phyloP scores from a whole-genome alignment of 2,113 vertebrate genomes.

The Catharus fuscescens region DNA sequence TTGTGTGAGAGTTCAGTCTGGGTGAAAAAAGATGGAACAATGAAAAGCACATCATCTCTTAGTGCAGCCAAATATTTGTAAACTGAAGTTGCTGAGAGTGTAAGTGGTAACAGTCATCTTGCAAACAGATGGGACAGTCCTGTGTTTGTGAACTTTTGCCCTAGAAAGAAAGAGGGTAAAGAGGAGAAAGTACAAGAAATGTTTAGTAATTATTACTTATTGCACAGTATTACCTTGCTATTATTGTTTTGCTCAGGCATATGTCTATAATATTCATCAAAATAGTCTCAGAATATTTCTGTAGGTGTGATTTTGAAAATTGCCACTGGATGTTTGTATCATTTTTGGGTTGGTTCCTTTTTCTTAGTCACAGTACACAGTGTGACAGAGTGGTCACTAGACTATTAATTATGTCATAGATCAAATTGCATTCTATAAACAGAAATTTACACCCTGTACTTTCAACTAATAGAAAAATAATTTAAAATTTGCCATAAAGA shows the following conservation, averaged over 20 bases:
- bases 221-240: neutral
- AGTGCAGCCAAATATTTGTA: conserved; percentile 15
- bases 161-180: neutral
- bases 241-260: neutral
- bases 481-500: neutral
- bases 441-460: neutral
- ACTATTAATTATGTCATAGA: neutral
- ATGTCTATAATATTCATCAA: neutral
- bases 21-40: neutral
- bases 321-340: neutral
- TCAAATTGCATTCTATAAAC: neutral
- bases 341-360: neutral
- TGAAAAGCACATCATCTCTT: conserved; percentile 4
- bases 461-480: neutral
- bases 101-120: conserved; percentile 38
- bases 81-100: conserved; percentile 21
- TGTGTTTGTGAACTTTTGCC: conserved; percentile 50
- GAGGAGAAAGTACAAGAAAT: neutral
- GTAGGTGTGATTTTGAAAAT: neutral
- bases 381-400: neutral
- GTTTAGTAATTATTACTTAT: neutral
- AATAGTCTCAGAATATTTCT: neutral
- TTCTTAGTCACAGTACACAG: neutral
- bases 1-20: neutral
- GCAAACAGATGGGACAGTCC: conserved; percentile 49